phyloP scores from a whole-genome alignment of 2,113 vertebrate genomes.

The Coreoperca whiteheadi region DNA sequence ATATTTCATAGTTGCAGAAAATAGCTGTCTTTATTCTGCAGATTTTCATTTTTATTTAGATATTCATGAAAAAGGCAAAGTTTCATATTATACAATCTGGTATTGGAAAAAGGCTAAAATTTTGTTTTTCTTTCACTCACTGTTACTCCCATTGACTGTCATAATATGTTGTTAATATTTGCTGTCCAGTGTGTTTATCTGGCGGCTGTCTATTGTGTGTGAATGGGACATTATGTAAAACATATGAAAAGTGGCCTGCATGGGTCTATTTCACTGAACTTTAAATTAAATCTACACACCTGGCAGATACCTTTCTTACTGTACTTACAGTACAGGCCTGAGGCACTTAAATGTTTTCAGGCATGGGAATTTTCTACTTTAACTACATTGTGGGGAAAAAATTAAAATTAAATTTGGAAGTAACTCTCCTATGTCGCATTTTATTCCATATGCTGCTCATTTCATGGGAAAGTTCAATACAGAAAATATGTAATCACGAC shows the following conservation, averaged over 20 bases:
- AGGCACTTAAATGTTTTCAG: neutral
- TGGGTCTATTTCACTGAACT: constrained; percentile 54
- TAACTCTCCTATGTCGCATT: neutral
- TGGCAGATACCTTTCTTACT: constrained; percentile 37
- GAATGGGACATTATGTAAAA: constrained; percentile 43
- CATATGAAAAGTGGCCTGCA: constrained; percentile 63
- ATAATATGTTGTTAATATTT: neutral
- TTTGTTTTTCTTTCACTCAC: neutral
- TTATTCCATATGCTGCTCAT: neutral
- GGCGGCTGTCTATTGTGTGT: constrained; percentile 44
- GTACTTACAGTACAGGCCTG: constrained; percentile 6
- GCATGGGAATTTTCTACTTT: neutral
- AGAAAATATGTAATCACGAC: neutral
- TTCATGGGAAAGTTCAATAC: neutral
- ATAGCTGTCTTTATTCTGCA: neutral
- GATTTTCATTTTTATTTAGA: neutral
- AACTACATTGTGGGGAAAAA: neutral
- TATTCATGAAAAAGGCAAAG: neutral
- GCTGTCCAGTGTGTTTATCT: constrained; percentile 48
- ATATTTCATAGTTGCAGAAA: neutral
- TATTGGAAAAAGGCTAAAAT: neutral
- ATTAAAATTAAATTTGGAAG: neutral
- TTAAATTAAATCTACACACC: constrained; percentile 68
- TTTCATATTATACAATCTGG: neutral
- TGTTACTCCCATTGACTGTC: neutral